Conservation (phyloP, 1,140 invertebrate species). For the Augochlora pura region DNA sequence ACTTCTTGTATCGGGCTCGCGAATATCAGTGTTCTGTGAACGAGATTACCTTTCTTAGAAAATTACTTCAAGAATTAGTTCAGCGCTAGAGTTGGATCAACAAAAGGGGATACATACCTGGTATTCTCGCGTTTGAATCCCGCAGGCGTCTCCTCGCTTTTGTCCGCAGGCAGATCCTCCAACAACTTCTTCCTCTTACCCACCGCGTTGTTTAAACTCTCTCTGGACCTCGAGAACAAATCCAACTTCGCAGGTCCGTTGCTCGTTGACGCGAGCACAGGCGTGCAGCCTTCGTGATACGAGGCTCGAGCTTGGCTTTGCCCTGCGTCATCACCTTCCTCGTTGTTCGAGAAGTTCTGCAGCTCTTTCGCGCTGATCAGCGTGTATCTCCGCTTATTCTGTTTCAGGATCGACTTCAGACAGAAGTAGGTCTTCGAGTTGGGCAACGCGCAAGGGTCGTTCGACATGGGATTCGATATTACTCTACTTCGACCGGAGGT, state of each 20-base stretch:
- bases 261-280: neutral
- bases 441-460: constrained; percentile 59
- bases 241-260: neutral
- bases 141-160: constrained; percentile 3
- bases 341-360: constrained; percentile 61
- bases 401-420: constrained; percentile 76
- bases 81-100: neutral
- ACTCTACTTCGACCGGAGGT: constrained; percentile 50
- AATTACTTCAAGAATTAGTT: neutral
- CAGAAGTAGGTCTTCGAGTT: constrained; percentile 74
- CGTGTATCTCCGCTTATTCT: constrained; percentile 74
- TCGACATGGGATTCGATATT: constrained; percentile 69
- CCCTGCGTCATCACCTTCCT: constrained; percentile 6
- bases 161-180: constrained; percentile 4
- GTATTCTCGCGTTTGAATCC: constrained; percentile 25
- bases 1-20: constrained; percentile 83
- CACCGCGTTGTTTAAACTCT: constrained; percentile 30
- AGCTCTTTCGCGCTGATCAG: constrained; percentile 73
- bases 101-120: constrained; percentile 26
- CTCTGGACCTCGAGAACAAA: constrained; percentile 35
- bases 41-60: neutral
- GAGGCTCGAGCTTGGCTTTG: neutral
- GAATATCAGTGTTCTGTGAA: constrained; percentile 80
- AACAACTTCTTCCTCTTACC: constrained; percentile 33
- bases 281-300: constrained; percentile 22